Evolutionary conservation across 30 jellyfish, hydroid and myxozoan genomes (phyloP).

Genomic region (Phacellophora camtschatica): DNA sequence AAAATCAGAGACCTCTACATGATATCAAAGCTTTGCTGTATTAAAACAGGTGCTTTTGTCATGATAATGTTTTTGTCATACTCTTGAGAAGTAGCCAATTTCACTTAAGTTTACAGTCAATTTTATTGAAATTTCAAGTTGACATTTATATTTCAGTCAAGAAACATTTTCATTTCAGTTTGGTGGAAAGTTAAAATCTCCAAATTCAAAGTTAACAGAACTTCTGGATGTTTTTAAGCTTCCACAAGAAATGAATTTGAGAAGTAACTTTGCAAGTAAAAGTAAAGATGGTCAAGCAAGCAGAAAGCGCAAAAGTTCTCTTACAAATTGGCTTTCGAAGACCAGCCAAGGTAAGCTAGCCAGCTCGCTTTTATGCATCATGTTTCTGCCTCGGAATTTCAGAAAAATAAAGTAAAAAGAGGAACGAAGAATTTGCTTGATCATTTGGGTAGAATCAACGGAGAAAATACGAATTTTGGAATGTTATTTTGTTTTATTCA

Average conservation of each 20-base stretch:
- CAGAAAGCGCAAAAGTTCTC: background rate
- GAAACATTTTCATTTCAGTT: background rate
- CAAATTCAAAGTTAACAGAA: constrained; percentile 1
- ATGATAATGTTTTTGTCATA: too few species aligned
- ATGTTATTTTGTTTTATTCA: too few species aligned
- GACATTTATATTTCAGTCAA: background rate
- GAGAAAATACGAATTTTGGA: too few species aligned
- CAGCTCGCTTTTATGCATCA: background rate
- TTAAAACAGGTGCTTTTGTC: too few species aligned
- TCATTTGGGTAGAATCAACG: too few species aligned
- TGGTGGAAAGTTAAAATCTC: constrained; percentile 26
- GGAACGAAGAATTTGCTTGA: too few species aligned
- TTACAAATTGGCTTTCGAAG: constrained; percentile 45
- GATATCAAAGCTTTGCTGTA: too few species aligned
- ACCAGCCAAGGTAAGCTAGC: constrained; percentile 6
- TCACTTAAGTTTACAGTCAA: background rate
- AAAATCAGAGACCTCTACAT: too few species aligned
- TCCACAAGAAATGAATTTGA: constrained; percentile 53
- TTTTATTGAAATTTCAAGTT: too few species aligned
- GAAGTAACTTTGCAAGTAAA: constrained; percentile 2
- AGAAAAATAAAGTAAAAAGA: too few species aligned
- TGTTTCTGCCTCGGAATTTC: background rate
- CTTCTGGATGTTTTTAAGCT: background rate
- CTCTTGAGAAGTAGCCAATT: too few species aligned
- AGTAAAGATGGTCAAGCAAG: background rate